phyloP scores from a whole-genome alignment of 2,888 invertebrate species.

The Melanostoma scalare region DNA sequence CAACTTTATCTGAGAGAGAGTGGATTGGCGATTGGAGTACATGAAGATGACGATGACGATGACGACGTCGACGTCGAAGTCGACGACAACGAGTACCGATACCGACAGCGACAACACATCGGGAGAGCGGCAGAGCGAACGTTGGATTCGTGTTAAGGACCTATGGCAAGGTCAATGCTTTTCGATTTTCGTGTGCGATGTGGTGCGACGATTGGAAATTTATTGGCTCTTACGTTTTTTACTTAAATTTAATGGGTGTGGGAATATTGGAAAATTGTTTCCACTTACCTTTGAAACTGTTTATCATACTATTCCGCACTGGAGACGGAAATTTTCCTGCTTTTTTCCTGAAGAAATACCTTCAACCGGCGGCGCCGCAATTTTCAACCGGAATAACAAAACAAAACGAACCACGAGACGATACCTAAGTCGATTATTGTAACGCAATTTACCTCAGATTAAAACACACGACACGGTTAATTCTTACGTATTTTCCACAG shows the following conservation, averaged over 20 bases:
- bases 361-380: conserved; percentile 32
- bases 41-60: conserved; percentile 2
- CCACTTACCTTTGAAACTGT: conserved; percentile 73
- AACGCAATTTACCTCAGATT: no score
- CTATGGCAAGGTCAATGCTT: conserved; percentile 76
- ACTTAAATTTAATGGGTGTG: neutral
- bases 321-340: conserved; percentile 44
- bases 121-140: conserved; percentile 43
- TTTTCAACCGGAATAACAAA: conserved; percentile 27
- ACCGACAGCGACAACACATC: neutral
- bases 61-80: neutral
- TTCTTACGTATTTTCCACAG: no score
- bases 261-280: neutral
- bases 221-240: no score
- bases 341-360: conserved; percentile 10
- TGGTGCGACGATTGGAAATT: conserved; percentile 43
- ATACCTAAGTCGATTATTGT: neutral
- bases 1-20: conserved; percentile 47
- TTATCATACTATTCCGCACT: conserved; percentile 74
- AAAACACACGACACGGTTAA: no score
- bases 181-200: conserved; percentile 71
- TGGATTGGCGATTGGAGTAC: conserved; percentile 20
- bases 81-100: conserved; percentile 28
- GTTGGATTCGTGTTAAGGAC: conserved; percentile 71
- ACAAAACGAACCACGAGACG: conserved; percentile 44